Conservation (phyloP, 2,888 invertebrate species). For the Acronicta alni region DNA sequence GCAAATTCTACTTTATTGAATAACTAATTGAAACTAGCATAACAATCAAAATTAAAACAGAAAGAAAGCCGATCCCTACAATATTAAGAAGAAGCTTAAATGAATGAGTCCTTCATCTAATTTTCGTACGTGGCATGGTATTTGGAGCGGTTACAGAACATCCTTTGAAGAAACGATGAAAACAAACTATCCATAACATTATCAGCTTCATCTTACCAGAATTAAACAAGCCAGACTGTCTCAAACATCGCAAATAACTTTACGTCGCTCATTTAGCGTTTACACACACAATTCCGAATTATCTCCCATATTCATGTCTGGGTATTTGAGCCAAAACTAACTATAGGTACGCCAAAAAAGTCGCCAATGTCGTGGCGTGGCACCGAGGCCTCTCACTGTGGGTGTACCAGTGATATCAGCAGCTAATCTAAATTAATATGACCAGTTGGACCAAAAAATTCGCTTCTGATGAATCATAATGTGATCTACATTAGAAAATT, state of each 20-base stretch:
- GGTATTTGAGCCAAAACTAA: slow-evolving; percentile 50
- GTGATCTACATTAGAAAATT: too few species aligned
- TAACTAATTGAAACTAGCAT: too few species aligned
- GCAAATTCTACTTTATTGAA: too few species aligned
- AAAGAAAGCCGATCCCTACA: too few species aligned
- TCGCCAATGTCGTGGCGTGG: slow-evolving; percentile 1
- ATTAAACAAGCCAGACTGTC: background rate
- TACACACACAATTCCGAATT: slow-evolving; percentile 36
- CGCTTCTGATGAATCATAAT: too few species aligned
- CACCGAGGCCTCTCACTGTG: slow-evolving; percentile 2
- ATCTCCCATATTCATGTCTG: slow-evolving; percentile 29
- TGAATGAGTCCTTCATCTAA: too few species aligned
- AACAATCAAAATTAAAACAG: too few species aligned
- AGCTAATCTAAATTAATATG: slow-evolving; percentile 2
- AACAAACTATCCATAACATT: too few species aligned
- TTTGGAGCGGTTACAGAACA: too few species aligned
- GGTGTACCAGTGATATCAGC: background rate
- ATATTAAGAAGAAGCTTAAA: too few species aligned
- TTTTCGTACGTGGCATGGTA: too few species aligned
- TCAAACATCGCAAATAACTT: background rate
- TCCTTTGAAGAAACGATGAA: too few species aligned
- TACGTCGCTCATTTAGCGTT: slow-evolving; percentile 13
- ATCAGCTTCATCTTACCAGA: background rate
- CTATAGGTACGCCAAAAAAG: slow-evolving; percentile 25
- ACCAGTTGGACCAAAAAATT: background rate